Evolutionary conservation across 2,797 vertebrate species (phyloP).

Genomic region (Zenarchopterus dispar): DNA sequence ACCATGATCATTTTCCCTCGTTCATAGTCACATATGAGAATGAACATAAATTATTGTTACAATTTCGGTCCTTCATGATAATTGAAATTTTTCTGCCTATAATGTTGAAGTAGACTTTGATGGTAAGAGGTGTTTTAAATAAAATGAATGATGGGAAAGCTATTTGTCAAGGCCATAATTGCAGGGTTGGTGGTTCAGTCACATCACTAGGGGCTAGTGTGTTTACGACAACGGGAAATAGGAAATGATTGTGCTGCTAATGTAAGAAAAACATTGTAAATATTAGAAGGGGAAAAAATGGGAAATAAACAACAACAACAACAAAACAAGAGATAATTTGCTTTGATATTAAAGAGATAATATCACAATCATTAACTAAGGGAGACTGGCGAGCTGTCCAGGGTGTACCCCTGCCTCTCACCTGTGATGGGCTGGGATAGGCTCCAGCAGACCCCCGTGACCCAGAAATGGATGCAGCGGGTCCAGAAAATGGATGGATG

Average conservation of each 20-base stretch:
- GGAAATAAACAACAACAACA: no score
- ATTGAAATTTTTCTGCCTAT: neutral
- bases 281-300: neutral
- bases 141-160: neutral
- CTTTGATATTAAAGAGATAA: no score
- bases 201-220: neutral
- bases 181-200: conserved; percentile 6
- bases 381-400: no score
- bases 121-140: neutral
- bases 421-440: no score
- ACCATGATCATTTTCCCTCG: neutral
- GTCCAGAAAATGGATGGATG: no score
- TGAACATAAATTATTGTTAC: neutral
- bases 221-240: conserved; percentile 6
- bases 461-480: no score
- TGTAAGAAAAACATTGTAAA: neutral
- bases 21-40: neutral
- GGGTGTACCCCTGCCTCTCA: no score
- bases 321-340: no score
- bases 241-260: neutral
- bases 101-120: conserved; percentile 4
- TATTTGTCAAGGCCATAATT: conserved; percentile 10
- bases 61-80: neutral
- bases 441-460: no score
- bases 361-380: no score